Conservation (phyloP, 2,797 vertebrate genomes). For the Columba guinea region DNA sequence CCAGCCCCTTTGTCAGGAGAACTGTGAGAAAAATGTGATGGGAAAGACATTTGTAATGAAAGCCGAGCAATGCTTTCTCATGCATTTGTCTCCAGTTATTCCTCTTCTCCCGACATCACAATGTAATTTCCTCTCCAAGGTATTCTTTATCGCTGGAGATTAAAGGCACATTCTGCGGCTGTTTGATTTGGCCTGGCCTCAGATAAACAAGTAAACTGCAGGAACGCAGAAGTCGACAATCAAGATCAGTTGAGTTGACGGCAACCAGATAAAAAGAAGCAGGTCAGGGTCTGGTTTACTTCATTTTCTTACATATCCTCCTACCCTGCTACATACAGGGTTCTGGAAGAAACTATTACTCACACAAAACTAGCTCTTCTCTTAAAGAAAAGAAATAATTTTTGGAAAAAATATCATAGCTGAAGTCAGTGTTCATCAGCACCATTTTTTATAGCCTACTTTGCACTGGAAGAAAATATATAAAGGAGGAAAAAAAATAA, state of each 20-base stretch:
- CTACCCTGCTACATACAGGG: neutral
- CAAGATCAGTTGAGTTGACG: constrained; percentile 49
- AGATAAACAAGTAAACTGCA: constrained; percentile 72
- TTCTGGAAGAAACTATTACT: neutral
- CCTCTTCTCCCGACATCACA: constrained; percentile 14
- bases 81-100: neutral
- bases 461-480: neutral
- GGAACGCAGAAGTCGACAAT: constrained; percentile 49
- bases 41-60: neutral
- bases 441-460: neutral
- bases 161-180: constrained; percentile 64
- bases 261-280: constrained; percentile 63
- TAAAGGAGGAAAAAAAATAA: neutral
- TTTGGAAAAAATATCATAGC: neutral
- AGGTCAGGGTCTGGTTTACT: constrained; percentile 68
- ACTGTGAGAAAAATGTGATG: neutral
- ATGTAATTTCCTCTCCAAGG: constrained; percentile 68
- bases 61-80: neutral
- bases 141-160: constrained; percentile 70
- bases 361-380: neutral
- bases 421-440: neutral
- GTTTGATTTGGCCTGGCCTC: constrained; percentile 62
- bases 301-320: constrained; percentile 57
- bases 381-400: neutral
- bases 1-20: neutral